Base-by-base conservation (phyloP, 1,140 invertebrate genomes). In the Apis florea region DNA sequence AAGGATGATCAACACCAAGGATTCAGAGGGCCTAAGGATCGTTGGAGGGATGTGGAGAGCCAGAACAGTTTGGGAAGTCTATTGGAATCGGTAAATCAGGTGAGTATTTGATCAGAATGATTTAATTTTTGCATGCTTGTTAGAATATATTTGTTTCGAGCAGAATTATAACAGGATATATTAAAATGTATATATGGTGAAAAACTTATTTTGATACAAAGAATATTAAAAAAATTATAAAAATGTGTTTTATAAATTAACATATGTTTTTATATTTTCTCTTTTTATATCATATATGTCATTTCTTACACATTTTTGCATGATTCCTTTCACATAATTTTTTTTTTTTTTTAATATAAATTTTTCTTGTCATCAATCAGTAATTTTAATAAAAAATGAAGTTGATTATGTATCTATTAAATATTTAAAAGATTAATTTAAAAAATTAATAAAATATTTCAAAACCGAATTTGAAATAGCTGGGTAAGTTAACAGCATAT, bases 81-180 rank as follows among this genome's bases (percentile, higher is more conserved):
- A 13, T 67, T 94, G 9, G 91, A 94, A 49, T 94, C 93, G 0
- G 93, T 94, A 1, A 94, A 94, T 86, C 93, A 94, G 90, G 93
- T 94, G 68, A 85, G 87, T 89, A 87, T 61, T 72, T n/a, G 56
- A 2, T 21, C n/a, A 21, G 12, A 15, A 66, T 49, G 49, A 26
- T 19, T n/a, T 15, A 19, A 31, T 17, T 67, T 58, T 63, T 56
- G 49, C 64, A 80, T 67, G 74, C 59, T 70, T 69, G 17, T 59
- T 15, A 12, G 54, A 9, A 40, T 15, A 70, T 75, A 68, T 77
- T 8, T 78, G 12, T 71, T 70, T 9, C 15, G 24, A 17, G n/a
- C n/a, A n/a, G 17, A 17, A 11, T 13, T 21, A 31, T 13, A 67
- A 47, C n/a, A 15, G 12, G 40, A 13, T 31, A 17, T 24, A 19